phyloP scores from a whole-genome alignment of 1,140 invertebrate species.

The Manduca sexta region DNA sequence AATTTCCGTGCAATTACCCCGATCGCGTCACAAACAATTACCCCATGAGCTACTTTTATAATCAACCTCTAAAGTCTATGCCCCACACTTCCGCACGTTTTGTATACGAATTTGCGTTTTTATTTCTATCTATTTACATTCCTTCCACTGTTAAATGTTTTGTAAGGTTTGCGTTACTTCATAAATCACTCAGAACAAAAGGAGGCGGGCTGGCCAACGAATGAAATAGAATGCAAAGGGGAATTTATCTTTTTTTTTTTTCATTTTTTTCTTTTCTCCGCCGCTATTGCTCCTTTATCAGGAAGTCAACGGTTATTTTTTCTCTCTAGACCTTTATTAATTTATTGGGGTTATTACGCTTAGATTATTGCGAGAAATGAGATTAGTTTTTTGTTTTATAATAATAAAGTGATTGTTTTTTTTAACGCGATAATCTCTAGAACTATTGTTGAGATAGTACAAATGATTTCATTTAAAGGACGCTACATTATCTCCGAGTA shows the following conservation, averaged over 20 bases:
- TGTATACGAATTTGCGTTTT: conserved; percentile 17
- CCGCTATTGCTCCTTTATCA: conserved; percentile 36
- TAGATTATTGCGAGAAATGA: background rate
- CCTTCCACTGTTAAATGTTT: conserved; percentile 50
- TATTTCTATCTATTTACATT: conserved; percentile 47
- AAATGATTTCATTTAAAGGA: background rate
- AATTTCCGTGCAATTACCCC: too few relatives aligned
- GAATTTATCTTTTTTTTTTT: conserved; percentile 47
- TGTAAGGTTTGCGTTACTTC: conserved; percentile 45
- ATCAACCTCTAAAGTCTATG: too few relatives aligned
- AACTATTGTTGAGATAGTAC: background rate
- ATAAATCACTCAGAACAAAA: conserved; percentile 59
- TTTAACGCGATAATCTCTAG: background rate
- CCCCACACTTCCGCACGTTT: conserved; percentile 9
- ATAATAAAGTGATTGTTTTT: background rate
- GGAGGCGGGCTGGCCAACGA: conserved; percentile 27
- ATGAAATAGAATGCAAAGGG: conserved; percentile 49
- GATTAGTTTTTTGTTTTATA: background rate
- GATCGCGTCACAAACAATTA: too few relatives aligned
- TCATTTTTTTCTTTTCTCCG: conserved; percentile 19
- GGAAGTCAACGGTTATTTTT: conserved; percentile 31
- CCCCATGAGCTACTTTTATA: too few relatives aligned
- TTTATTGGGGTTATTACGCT: conserved; percentile 2
- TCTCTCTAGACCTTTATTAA: conserved; percentile 5
- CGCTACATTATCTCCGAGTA: too few relatives aligned